Conservation (phyloP, 1,140 invertebrate species). For the Cydia strobilella region DNA sequence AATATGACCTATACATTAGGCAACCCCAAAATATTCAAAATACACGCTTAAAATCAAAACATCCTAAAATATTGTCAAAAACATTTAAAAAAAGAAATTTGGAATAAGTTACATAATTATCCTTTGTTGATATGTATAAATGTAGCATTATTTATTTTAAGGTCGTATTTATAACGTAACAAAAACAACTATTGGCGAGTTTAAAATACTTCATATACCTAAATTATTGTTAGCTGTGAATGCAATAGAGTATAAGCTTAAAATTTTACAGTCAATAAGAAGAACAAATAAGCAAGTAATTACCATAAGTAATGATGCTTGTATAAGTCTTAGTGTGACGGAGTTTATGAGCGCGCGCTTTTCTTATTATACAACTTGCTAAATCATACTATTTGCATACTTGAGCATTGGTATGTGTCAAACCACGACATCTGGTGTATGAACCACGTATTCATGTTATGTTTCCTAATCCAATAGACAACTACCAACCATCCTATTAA, state of each 20-base stretch:
- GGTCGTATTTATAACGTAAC: no score
- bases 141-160: no score
- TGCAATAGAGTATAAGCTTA: neutral
- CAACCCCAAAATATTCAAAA: no score
- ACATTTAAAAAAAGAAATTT: no score
- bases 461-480: neutral
- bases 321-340: conserved; percentile 6
- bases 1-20: no score
- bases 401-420: conserved; percentile 4
- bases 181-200: no score
- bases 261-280: neutral
- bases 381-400: conserved; percentile 22
- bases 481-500: neutral
- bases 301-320: conserved; percentile 25
- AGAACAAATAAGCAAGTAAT: neutral
- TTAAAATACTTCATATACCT: no score
- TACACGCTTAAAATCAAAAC: no score
- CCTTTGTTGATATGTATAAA: no score
- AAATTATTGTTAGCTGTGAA: neutral
- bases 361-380: conserved; percentile 26
- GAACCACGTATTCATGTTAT: neutral
- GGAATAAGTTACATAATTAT: no score
- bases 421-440: neutral
- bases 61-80: no score
- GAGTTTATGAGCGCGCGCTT: conserved; percentile 6